Conservation (phyloP, 2,113 vertebrate genomes). For the Helogale parvula region DNA sequence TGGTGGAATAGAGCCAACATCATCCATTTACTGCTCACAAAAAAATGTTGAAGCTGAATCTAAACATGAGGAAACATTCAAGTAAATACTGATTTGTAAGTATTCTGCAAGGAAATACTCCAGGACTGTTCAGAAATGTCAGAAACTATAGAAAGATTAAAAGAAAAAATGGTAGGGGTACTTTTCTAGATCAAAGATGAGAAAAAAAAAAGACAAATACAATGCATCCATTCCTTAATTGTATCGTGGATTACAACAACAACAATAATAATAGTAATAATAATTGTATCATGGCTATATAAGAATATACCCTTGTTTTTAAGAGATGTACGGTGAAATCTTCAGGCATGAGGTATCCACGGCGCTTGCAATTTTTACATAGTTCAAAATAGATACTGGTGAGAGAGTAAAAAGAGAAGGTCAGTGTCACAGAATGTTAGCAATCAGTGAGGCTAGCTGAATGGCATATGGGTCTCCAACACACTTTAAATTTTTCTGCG, state of each 20-base stretch:
- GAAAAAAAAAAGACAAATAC: background rate
- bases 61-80: rapidly evolving
- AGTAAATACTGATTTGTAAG: background rate
- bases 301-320: background rate
- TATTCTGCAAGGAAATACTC: background rate
- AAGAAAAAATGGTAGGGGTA: background rate
- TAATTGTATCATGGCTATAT: background rate
- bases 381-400: background rate
- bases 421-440: background rate
- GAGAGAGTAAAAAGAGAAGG: background rate
- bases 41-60: background rate
- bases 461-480: background rate
- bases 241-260: background rate
- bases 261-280: background rate
- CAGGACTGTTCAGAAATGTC: background rate
- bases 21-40: background rate
- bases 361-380: background rate
- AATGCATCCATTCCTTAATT: background rate
- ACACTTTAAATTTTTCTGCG: background rate
- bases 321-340: background rate
- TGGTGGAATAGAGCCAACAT: rapidly evolving
- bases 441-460: background rate
- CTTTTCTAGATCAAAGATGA: background rate
- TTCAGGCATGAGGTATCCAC: background rate
- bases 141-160: background rate